Conservation (phyloP, 2,113 vertebrate species). For the Todiramphus chloris region DNA sequence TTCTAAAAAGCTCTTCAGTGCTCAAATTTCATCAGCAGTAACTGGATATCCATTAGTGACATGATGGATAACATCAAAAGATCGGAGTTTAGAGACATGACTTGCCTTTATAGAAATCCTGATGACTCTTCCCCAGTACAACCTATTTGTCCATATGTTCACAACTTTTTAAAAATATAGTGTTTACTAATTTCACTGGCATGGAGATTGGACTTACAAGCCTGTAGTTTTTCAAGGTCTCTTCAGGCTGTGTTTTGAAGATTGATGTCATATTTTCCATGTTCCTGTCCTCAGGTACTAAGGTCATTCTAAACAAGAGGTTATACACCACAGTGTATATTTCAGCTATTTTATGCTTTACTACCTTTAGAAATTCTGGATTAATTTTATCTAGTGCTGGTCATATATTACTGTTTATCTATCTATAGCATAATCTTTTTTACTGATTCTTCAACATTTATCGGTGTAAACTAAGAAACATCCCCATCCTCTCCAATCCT, state of each 20-base stretch:
- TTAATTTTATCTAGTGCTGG: background rate
- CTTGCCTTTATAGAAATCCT: background rate
- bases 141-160: background rate
- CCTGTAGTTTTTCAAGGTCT: background rate
- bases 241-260: background rate
- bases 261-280: background rate
- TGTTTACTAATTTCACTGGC: background rate
- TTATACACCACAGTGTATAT: background rate
- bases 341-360: background rate
- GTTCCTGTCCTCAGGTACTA: background rate
- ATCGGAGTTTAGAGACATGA: background rate
- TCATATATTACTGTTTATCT: background rate
- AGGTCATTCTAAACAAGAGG: background rate
- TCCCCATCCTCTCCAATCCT: background rate
- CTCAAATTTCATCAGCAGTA: background rate
- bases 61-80: background rate
- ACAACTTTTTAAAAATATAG: background rate
- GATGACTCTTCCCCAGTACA: background rate
- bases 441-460: background rate
- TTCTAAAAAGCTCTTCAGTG: background rate
- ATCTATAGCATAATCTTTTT: background rate
- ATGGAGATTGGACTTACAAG: background rate
- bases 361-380: background rate
- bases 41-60: background rate
- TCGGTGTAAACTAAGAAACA: background rate